A percentile compares a stretch with the other conserved stretches of the same genome.
Conservation (phyloP, 2,113 vertebrate species). For the Rhinichthys klamathensis region DNA sequence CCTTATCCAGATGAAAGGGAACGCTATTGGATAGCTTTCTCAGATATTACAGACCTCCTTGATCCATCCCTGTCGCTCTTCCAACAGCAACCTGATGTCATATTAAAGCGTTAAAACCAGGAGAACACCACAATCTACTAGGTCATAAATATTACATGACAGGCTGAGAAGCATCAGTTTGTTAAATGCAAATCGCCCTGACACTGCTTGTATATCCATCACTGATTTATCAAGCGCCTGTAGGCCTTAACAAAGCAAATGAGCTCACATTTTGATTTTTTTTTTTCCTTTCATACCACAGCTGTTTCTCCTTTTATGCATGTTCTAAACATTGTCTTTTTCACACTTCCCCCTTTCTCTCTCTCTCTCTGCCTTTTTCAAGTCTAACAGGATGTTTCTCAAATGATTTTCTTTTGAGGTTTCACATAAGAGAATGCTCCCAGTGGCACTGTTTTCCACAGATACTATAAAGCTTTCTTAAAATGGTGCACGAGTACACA, state of each 20-base stretch:
- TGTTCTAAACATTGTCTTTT: slow-evolving; percentile 43
- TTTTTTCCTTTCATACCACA: slow-evolving; percentile 66
- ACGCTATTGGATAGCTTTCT: not conserved
- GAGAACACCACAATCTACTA: slow-evolving; percentile 64
- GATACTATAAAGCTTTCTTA: not conserved
- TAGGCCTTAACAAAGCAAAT: slow-evolving; percentile 71
- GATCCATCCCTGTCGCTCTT: slow-evolving; percentile 44
- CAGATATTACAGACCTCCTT: not conserved
- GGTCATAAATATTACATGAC: slow-evolving; percentile 76
- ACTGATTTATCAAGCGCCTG: slow-evolving; percentile 76
- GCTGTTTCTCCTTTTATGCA: slow-evolving; percentile 64
- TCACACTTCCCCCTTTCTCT: slow-evolving; percentile 32
- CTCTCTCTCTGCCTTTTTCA: slow-evolving; percentile 6
- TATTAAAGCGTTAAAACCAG: slow-evolving; percentile 66
- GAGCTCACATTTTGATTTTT: slow-evolving; percentile 68
- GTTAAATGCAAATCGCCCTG: slow-evolving; percentile 76
- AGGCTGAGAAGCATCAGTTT: slow-evolving; percentile 73
- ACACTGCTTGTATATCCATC: slow-evolving; percentile 73
- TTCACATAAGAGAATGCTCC: slow-evolving; percentile 10
- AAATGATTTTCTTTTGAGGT: slow-evolving; percentile 30
- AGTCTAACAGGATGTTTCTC: slow-evolving; percentile 33
- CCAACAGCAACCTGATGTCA: slow-evolving; percentile 63
- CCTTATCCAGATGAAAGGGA: not conserved
- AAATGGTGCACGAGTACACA: slow-evolving; percentile 3
- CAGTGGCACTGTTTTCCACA: slow-evolving; percentile 10